Base-by-base conservation (phyloP, 2,797 vertebrate genomes). In the Ibycter americanus region DNA sequence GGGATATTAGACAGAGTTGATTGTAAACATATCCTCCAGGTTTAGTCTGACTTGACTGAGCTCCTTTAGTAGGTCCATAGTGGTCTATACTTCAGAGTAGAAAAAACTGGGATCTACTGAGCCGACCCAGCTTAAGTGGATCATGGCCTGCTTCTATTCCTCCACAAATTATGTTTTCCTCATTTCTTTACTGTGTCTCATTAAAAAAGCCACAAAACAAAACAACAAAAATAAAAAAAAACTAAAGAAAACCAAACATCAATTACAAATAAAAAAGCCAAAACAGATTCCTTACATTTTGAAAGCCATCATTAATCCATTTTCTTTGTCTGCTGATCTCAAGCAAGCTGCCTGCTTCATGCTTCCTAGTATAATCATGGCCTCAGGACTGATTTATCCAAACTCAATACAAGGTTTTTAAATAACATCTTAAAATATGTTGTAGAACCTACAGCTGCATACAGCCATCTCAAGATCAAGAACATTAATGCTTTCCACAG, bases 291-390 rank as follows among this genome's bases (percentile, higher is more conserved):
- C 56, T 73, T 52, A 66, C 7, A 38, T 87, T 94, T 70, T 82
- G 83, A 95, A 93, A 96, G 36, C 40, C 59, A 77, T 91, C n/a
- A 76, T 80, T 93, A 94, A 95, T 90, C 67, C 62, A 70, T 96
- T 94, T 96, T 80, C 71, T 90, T 46, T 47, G 81, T 49, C 63
- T 89, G 49, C 36, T 80, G 62, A 70, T 95, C 54, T 88, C 34
- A 81, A 86, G 55, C 54, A 91, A 82, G 66, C 54, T 40, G 58
- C 34, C 40, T 79, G 31, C 59, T 83, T 94, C 83, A 67, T 31
- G 70, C 62, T 94, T 91, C 91, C 65, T 34, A 42, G 42, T 31
- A 55, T 90, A 96, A 93, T 89, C 86, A 79, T 49, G 47, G 89
- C 90, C 87, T 96, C 85, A 34, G 91, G 93, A 79, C 85, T 76